Evolutionary conservation across 2,888 invertebrate genomes (phyloP), one percentile per base, ranked within the genome.

Genomic region (Linyphia triangularis): DNA sequence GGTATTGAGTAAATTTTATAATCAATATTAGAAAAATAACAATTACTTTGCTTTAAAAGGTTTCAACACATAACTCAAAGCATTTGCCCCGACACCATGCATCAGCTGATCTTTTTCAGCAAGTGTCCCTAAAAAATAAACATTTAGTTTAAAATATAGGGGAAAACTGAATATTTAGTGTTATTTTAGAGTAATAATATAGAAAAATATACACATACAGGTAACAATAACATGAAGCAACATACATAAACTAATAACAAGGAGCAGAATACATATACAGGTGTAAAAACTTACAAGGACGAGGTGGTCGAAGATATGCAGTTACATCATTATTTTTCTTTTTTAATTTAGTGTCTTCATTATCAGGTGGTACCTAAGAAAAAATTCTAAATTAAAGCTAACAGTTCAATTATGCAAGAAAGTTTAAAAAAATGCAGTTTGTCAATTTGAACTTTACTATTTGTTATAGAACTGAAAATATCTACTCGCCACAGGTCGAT

Each of bases 301-400:
- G 73, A 33, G 84, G 75, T 24, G 75, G 69, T 0, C 10, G 28
- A n/a, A 79, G 10, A 75, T 85, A 85, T 5, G 89, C 85, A 43
- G 72, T 90, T 2, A 90, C 63, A 43, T 84, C 86, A 19, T 83
- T 72, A 28, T 72, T 85, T 59, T 16, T 69, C 9, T 24, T 51
- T 63, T 90, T 89, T 19, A 26, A 24, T 24, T 24, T 70, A 4
- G 85, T 61, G 33, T 90, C 90, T 4, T 93, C 92, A 92, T 96
- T 96, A 26, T 92, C 92, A 0, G 94, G 94, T 24, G 95, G 94
- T 3, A 40, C 24, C 89, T 89, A 61, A 69, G 22, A 40, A 40
- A 19, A 69, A 69, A 33, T 6, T 59, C 9, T 19, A 70, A 4
- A 26, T 28, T 51, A 13, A 16, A 24, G n/a, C n/a, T n/a, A n/a